A percentile compares a stretch with the other conserved stretches of the same genome.
phyloP scores from a whole-genome alignment of 2,888 invertebrate species.

The Watsonalla cultraria region DNA sequence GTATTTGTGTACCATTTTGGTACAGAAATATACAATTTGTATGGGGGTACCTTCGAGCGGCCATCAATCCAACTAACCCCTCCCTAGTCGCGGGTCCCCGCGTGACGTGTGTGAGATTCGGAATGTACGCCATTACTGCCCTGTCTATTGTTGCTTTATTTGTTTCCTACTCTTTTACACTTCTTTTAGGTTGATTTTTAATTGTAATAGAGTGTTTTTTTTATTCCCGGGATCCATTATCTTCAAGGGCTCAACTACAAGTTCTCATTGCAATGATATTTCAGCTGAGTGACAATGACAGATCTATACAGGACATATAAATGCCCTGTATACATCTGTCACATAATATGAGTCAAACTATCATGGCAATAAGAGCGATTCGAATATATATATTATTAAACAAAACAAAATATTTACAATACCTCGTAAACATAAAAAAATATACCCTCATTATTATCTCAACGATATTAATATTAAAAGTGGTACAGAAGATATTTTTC shows the following conservation, averaged over 20 bases:
- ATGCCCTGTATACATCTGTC: no score
- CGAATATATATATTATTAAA: no score
- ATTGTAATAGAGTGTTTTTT: neutral
- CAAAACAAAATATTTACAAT: no score
- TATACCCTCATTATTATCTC: constrained; percentile 7
- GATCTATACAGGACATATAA: no score
- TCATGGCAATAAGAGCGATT: no score
- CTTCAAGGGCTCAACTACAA: no score
- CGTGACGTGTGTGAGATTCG: constrained; percentile 41
- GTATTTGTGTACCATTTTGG: no score
- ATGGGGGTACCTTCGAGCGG: constrained; percentile 59
- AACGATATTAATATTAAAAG: constrained; percentile 55
- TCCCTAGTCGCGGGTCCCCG: constrained; percentile 36
- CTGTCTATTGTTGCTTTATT: constrained; percentile 18
- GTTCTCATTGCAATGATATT: no score
- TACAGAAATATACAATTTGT: constrained; percentile 6
- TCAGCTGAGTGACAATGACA: no score
- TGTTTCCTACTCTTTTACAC: neutral
- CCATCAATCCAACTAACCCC: constrained; percentile 64
- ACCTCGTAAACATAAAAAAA: no score
- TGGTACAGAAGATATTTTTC: constrained; percentile 53
- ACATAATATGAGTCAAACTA: no score
- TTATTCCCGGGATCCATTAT: neutral
- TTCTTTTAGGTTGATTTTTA: neutral
- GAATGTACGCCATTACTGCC: constrained; percentile 45